These are phyloP conservation scores for Lasioglossum pauxillum DNA, from an alignment of 2,888 invertebrate species.

Conservation along the genomic window DNA sequence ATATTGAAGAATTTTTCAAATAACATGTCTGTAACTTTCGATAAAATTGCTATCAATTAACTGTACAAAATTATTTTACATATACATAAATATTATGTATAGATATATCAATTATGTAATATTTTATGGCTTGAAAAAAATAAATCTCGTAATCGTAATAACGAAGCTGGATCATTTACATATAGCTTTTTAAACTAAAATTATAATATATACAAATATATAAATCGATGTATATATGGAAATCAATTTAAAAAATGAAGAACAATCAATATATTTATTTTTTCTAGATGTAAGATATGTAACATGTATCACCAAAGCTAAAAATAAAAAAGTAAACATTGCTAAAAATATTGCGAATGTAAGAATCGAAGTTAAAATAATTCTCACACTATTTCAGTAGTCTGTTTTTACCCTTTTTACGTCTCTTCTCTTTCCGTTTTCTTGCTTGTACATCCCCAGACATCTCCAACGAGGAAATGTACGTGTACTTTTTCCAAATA, in stretches of 20 bases:
- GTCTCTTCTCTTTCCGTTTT: conserved; percentile 93
- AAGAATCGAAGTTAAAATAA: conserved; percentile 72
- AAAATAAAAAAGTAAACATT: conserved; percentile 67
- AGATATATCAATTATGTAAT: conserved; percentile 28
- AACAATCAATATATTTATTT: neutral
- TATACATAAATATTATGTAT: neutral
- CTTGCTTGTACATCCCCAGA: conserved; percentile 95
- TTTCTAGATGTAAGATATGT: neutral
- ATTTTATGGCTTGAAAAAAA: neutral
- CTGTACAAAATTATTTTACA: neutral
- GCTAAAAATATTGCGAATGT: conserved; percentile 77
- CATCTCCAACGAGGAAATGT: conserved; percentile 86
- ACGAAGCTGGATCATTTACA: neutral
- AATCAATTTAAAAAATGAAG: neutral
- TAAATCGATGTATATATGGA: neutral
- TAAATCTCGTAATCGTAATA: neutral
- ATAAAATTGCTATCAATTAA: neutral
- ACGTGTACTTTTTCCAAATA: conserved; percentile 19
- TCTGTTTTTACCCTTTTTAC: conserved; percentile 89
- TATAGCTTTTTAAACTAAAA: neutral
- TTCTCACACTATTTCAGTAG: conserved; percentile 35
- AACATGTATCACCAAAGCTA: conserved; percentile 57
- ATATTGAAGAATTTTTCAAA: neutral
- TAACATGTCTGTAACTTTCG: neutral
- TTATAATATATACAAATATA: neutral